Conservation (phyloP, 2,113 vertebrate genomes). For the Acanthochromis polyacanthus region DNA sequence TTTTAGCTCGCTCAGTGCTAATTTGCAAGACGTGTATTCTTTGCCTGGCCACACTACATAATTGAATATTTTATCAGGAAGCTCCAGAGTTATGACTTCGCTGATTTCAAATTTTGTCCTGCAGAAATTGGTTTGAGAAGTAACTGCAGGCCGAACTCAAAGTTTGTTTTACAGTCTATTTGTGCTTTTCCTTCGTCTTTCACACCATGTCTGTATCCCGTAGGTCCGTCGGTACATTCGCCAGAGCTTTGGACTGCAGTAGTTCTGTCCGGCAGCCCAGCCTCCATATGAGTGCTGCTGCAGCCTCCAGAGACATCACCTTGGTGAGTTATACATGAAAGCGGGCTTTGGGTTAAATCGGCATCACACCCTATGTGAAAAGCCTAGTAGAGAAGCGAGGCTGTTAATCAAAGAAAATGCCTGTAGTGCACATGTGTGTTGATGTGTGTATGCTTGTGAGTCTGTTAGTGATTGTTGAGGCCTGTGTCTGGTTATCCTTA, state of each 20-base stretch:
- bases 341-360: constrained; percentile 10
- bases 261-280: constrained; percentile 89
- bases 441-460: not conserved
- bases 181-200: not conserved
- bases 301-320: constrained; percentile 88
- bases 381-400: not conserved
- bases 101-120: not conserved
- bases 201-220: not conserved
- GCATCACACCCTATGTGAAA: constrained; percentile 12
- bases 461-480: constrained; percentile 31
- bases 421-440: not conserved
- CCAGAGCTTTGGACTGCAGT: constrained; percentile 88
- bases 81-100: not conserved
- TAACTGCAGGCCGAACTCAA: not conserved
- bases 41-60: not conserved
- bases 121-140: not conserved
- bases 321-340: constrained; percentile 76
- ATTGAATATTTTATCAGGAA: constrained; percentile 50
- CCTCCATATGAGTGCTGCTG: constrained; percentile 89
- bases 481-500: constrained; percentile 52
- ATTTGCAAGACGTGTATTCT: constrained; percentile 8
- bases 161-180: not conserved
- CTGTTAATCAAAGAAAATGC: constrained; percentile 37
- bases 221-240: constrained; percentile 88
- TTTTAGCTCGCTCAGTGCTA: not conserved